Evolutionary conservation across 2,113 vertebrate species (phyloP).

Genomic region (Corydoras maculifer): DNA sequence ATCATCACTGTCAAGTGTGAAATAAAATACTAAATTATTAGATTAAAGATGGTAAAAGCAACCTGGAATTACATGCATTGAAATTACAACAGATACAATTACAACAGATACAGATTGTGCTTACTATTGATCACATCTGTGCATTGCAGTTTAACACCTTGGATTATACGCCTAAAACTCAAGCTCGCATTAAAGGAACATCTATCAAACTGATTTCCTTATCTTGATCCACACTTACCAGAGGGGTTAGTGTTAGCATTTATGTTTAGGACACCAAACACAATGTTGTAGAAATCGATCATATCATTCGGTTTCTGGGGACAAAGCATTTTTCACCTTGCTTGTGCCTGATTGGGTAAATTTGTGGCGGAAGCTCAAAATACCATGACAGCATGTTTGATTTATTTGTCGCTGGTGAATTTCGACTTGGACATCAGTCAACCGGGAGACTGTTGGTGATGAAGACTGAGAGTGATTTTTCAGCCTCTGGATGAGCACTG

Average conservation of each 20-base stretch:
- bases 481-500: slow-evolving; percentile 4
- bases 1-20: too few relatives aligned
- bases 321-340: not conserved
- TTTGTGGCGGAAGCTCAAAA: slow-evolving; percentile 1
- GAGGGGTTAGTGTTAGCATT: not conserved
- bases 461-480: slow-evolving; percentile 20
- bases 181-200: not conserved
- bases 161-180: slow-evolving; percentile 16
- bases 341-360: not conserved
- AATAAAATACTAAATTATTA: too few relatives aligned
- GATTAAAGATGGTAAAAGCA: too few relatives aligned
- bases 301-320: not conserved
- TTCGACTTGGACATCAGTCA: slow-evolving; percentile 2
- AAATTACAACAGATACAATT: not conserved
- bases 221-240: not conserved
- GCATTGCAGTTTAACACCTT: slow-evolving; percentile 11
- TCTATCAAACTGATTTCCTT: not conserved
- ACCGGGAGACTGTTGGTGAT: not conserved
- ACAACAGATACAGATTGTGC: not conserved
- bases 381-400: slow-evolving; percentile 16
- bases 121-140: not conserved
- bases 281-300: not conserved
- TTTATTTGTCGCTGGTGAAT: slow-evolving; percentile 23
- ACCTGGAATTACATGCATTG: too few relatives aligned
- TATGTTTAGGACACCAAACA: not conserved